Base-by-base conservation (phyloP, 2,113 vertebrate species). In the Platysteira castanea region DNA sequence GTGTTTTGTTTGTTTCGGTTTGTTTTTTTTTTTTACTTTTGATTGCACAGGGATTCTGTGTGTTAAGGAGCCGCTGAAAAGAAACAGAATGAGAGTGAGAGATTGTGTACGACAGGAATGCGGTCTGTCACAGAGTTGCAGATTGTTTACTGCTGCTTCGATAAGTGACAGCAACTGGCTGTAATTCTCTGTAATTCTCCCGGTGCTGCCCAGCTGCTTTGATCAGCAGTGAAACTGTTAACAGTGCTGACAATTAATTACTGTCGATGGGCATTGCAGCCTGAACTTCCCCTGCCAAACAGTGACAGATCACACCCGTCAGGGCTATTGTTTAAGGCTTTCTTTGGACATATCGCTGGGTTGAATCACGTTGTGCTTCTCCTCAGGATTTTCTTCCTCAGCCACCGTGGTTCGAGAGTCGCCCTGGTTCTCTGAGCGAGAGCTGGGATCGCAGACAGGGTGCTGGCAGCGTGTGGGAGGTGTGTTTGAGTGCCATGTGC, bases 201-300 rank as follows among this genome's bases (percentile, higher is more conserved):
- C 1, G 2, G 47, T 42, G 46, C 78, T 87, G 71, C 71, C 33
- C 63, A 8, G 70, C 61, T 53, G 61, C 65, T 83, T 75, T 83
- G 82, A 77, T 86, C 95, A 80, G 95, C 54, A 88, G 13, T 18
- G 93, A 95, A 94, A 86, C 52, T 74, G 95, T 95, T 97, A 96
- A 94, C 57, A 50, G 74, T 3, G 44, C 61, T 65, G 73, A 37
- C 61, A 84, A 52, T 77, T 74, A 75, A 84, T 89, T 78, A 44
- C 2, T 56, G 84, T 84, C 2, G 2, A 24, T 68, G 69, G 53
- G 61, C 74, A 82, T 4, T 44, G 56, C 73, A 15, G 84, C 63
- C 52, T 67, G 56, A 87, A 82, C 84, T 93, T 96, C 82, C 75
- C 52, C 60, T 69, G 84, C 64, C 39, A 5, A 70, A 54, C 46